Base-by-base conservation (phyloP, 2,113 vertebrate genomes). In the Psilopsiagon aurifrons region DNA sequence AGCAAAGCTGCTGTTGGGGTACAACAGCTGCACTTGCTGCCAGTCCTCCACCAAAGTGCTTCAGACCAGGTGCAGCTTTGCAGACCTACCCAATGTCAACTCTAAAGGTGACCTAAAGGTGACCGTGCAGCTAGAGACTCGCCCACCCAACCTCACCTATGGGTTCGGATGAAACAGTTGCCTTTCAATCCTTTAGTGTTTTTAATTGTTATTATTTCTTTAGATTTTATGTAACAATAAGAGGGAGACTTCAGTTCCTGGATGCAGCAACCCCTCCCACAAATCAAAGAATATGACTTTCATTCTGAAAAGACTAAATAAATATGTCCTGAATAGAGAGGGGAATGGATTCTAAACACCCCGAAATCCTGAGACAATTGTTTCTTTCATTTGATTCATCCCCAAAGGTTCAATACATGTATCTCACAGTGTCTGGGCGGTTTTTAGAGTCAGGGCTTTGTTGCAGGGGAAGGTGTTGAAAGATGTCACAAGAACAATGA, bases 221-320 rank as follows among this genome's bases (percentile, higher is more conserved):
- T 96, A 93, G 91, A 84, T 87, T 92, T 85, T 66, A 57, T 39
- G n/a, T 66, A 88, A 97, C 88, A 96, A 92, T 85, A 87, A 87
- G 77, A 95, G 63, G 67, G 59, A 93, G 77, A 81, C 51, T 92
- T 88, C 73, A 33, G 75, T 85, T 92, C 78, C 85, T 7, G 47
- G 85, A 79, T 93, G 77, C 57, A 90, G 81, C 90, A 94, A 27
- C 85, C 92, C 66, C 73, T 93, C 92, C 95, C 81, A 84, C 20
- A 85, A 85, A 94, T 96, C 92, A 96, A 96, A 91, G 90, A 90
- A 71, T 27, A 49, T 11, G 74, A 84, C 41, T 92, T 92, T 73
- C 67, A 35, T 82, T 86, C 79, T 87, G 62, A 92, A 94, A 94
- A 95, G 83, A 66, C 76, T 95, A 83, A 91, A 93, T 83, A 95